These are phyloP conservation scores for Vespertilio murinus DNA, from an alignment of 2,797 vertebrate species.

Conservation along the genomic window DNA sequence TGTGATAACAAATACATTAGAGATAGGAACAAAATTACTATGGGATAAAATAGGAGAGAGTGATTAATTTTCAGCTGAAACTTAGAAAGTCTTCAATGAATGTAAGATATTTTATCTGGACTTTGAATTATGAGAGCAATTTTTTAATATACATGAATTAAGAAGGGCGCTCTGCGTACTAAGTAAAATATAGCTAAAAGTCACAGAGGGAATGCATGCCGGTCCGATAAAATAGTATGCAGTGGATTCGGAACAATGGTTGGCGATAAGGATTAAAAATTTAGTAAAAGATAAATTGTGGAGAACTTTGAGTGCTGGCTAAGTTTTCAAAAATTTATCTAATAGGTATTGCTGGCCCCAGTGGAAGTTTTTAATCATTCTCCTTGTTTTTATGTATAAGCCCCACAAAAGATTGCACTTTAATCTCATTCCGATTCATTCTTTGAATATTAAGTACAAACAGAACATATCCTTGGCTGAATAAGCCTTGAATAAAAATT, in stretches of 20 bases:
- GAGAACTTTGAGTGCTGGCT: not conserved
- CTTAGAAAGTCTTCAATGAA: not conserved
- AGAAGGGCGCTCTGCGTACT: not conserved
- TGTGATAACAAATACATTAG: not conserved
- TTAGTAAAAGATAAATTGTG: constrained; percentile 15
- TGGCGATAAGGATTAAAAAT: constrained; percentile 12
- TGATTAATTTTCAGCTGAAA: constrained; percentile 31
- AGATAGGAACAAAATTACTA: not conserved
- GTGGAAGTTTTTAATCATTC: constrained; percentile 20
- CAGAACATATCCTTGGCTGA: constrained; percentile 26
- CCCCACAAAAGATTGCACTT: not conserved
- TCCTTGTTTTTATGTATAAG: constrained; percentile 60
- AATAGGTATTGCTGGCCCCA: not conserved
- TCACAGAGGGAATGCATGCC: not conserved
- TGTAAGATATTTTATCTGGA: not conserved
- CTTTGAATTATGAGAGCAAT: constrained; percentile 18
- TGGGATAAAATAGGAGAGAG: not conserved
- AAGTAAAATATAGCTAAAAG: constrained; percentile 51
- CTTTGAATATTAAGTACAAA: constrained; percentile 59
- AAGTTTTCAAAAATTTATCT: constrained; percentile 35
- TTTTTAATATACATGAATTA: constrained; percentile 38
- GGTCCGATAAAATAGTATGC: not conserved
- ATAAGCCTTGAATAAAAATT: constrained; percentile 32
- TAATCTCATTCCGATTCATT: constrained; percentile 29
- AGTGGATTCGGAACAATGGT: not conserved